phyloP scores from a whole-genome alignment of 2,797 vertebrate genomes.

The Megaceryle alcyon region DNA sequence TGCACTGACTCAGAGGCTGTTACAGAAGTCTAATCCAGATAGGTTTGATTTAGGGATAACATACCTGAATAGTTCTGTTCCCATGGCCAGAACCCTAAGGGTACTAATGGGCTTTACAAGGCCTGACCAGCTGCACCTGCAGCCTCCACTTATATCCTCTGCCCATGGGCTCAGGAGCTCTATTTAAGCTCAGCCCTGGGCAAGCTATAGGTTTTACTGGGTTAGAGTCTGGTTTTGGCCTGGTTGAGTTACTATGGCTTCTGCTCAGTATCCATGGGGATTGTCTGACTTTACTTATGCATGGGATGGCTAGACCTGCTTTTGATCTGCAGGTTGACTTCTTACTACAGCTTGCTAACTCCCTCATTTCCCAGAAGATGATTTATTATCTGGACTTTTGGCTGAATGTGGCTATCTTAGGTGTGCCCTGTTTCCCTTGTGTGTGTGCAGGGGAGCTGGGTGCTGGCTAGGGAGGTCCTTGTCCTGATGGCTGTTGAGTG shows the following conservation, averaged over 20 bases:
- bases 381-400: neutral
- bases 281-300: rapidly evolving
- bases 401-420: neutral
- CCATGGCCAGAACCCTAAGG: neutral
- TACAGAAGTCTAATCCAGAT: neutral
- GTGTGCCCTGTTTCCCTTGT: neutral
- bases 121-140: neutral
- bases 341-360: neutral
- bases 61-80: neutral
- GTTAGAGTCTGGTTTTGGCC: rapidly evolving
- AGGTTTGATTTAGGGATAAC: neutral
- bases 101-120: neutral
- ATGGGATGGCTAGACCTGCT: rapidly evolving
- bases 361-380: neutral
- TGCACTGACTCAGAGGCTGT: neutral
- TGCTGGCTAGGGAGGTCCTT: neutral
- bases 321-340: rapidly evolving
- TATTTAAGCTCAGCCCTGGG: neutral
- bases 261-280: rapidly evolving
- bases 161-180: neutral
- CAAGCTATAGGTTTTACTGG: rapidly evolving
- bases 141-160: neutral
- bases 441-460: neutral
- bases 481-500: neutral
- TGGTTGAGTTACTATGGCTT: rapidly evolving